Percentiles rank a stretch among this genome's conserved stretches.
Conservation (phyloP, 2,888 invertebrate genomes). For the Scaptomyza polygonia region DNA sequence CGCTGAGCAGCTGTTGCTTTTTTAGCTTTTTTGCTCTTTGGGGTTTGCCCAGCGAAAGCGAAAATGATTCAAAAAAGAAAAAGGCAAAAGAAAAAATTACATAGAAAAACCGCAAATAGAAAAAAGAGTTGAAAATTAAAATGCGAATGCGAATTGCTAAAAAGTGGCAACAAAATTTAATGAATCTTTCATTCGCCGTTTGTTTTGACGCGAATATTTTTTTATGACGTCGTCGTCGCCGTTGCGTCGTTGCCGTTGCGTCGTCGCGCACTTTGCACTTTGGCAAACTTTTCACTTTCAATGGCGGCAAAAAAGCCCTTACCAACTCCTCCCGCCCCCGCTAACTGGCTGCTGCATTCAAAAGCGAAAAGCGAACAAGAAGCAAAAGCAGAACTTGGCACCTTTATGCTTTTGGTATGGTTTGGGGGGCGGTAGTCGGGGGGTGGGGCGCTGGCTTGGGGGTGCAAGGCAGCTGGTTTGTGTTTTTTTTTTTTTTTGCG, state of each 20-base stretch:
- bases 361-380: slow-evolving; percentile 31
- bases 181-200: slow-evolving; percentile 63
- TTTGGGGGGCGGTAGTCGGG: too few relatives aligned
- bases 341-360: slow-evolving; percentile 23
- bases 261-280: slow-evolving; percentile 61
- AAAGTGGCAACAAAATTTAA: slow-evolving; percentile 49
- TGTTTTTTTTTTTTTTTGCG: slow-evolving; percentile 40
- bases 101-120: neutral
- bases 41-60: neutral
- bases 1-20: too few relatives aligned
- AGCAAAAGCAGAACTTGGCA: slow-evolving; percentile 58
- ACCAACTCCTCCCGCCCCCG: too few relatives aligned
- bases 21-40: too few relatives aligned
- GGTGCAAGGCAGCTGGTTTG: too few relatives aligned
- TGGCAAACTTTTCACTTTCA: slow-evolving; percentile 77
- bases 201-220: slow-evolving; percentile 70
- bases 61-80: neutral
- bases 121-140: slow-evolving; percentile 15
- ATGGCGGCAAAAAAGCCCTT: slow-evolving; percentile 20
- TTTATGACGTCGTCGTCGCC: slow-evolving; percentile 42
- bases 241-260: slow-evolving; percentile 12
- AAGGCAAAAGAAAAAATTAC: too few relatives aligned
- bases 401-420: slow-evolving; percentile 64
- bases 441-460: too few relatives aligned
- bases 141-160: neutral